phyloP scores from a whole-genome alignment of 2,888 invertebrate species.

The Craniophora ligustri region DNA sequence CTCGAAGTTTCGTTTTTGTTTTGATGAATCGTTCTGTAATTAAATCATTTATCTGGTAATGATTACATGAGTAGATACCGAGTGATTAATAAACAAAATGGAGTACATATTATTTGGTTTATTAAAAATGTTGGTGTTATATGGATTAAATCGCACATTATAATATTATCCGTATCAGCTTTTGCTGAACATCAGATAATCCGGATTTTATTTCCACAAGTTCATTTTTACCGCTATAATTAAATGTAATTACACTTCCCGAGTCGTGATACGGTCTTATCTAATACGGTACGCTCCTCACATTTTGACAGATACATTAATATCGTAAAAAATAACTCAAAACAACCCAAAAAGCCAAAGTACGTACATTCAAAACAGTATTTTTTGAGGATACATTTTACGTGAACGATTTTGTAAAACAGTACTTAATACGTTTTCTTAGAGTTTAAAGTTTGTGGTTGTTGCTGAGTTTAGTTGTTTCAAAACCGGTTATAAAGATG shows the following conservation, averaged over 20 bases:
- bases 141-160: neutral
- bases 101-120: neutral
- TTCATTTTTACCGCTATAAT: slow-evolving; percentile 15
- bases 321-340: slow-evolving; percentile 52
- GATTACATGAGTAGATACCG: neutral
- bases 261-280: slow-evolving; percentile 38
- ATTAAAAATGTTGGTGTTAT: neutral
- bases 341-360: slow-evolving; percentile 51
- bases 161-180: neutral
- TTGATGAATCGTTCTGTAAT: slow-evolving; percentile 51
- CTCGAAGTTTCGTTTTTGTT: slow-evolving; percentile 41
- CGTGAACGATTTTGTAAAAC: slow-evolving; percentile 12
- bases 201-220: slow-evolving; percentile 9
- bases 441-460: slow-evolving; percentile 49
- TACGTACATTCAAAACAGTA: slow-evolving; percentile 55
- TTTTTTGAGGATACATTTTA: slow-evolving; percentile 50
- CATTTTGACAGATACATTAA: slow-evolving; percentile 53
- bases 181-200: slow-evolving; percentile 13
- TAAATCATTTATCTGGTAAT: slow-evolving; percentile 35
- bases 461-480: neutral
- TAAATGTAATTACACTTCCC: slow-evolving; percentile 33
- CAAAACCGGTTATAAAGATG: slow-evolving; percentile 73
- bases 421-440: slow-evolving; percentile 16
- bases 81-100: neutral
- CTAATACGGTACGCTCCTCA: slow-evolving; percentile 47